Percentiles rank a stretch among this genome's conserved stretches.
Conservation (phyloP, 2,797 vertebrate species). For the Caiman crocodilus region DNA sequence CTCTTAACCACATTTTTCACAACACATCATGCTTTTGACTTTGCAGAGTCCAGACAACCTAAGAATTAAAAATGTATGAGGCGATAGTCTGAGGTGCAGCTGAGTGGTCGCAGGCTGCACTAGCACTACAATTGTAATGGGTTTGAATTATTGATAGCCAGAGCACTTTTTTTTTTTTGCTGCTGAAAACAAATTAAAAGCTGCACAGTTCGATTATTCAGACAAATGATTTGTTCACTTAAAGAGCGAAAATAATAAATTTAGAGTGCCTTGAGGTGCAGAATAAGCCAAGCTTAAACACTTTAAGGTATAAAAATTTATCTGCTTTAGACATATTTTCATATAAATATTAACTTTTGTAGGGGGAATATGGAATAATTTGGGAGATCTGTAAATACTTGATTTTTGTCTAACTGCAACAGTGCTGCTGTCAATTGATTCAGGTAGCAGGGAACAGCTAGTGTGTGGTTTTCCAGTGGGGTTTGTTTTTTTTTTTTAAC, state of each 20-base stretch:
- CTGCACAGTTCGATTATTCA: constrained; percentile 31
- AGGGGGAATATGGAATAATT: neutral
- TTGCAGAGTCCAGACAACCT: constrained; percentile 8
- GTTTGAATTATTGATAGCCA: constrained; percentile 70
- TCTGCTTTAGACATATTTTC: neutral
- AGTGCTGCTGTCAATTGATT: neutral
- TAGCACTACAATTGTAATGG: neutral
- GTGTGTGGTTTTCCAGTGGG: neutral
- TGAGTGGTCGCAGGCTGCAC: constrained; percentile 46
- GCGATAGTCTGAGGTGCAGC: neutral
- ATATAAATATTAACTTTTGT: neutral
- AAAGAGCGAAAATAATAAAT: constrained; percentile 28
- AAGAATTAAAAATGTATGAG: constrained; percentile 66
- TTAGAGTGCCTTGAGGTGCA: constrained; percentile 15
- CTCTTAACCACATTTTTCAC: constrained; percentile 26
- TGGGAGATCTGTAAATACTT: neutral
- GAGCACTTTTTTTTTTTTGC: constrained; percentile 38
- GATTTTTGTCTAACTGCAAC: neutral
- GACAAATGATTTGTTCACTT: constrained; percentile 15
- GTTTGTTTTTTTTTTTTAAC: neutral
- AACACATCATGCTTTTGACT: constrained; percentile 37
- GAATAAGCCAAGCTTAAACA: constrained; percentile 11
- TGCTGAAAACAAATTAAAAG: constrained; percentile 71
- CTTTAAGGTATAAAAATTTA: too few species aligned
- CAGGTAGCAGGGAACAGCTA: neutral